Evolutionary conservation across 2,888 invertebrate species (phyloP), one percentile per base, ranked within the genome.

Genomic region (Andrena dorsata): DNA sequence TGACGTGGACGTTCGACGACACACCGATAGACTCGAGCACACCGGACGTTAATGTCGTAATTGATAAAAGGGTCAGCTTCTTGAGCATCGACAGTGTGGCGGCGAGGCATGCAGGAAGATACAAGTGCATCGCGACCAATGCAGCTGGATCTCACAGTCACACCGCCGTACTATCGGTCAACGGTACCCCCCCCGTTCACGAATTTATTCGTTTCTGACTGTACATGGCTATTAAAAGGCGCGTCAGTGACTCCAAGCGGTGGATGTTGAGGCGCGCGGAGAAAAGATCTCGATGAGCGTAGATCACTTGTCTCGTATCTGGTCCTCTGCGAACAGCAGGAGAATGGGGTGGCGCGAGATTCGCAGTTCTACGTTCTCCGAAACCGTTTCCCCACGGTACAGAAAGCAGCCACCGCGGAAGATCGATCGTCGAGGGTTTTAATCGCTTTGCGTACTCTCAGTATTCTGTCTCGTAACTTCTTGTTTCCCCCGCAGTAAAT

Each of bases 1-100:
- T 98, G 78, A 95, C 95, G 69, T 98, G 98, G 98, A 95, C 95
- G 90, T 96, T 97, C 93, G 96, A 97, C 93, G 95, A 95, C 87
- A 93, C 94, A 93, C 95, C 95, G 82, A 93, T 94, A 77, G 88
- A 89, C 81, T 86, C 90, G 70, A 88, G 88, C 80, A 94, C 95
- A 89, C 93, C 95, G 90, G 96, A 96, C 91, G 95, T 96, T 92
- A 94, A 96, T 91, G 95, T 95, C 94, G 95, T 96, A 85, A 96
- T 95, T 92, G 96, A 95, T 91, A 95, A 95, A 90, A 95, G 95
- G 93, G 95, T 96, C 80, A 96, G 96, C 84, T 95, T 96, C 91
- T 94, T 95, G 93, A 96, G 95, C 92, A 96, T 97, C 93, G 95
- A 95, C 92, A 95, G 94, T 87, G 95, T 96, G 61, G 95, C 95